These are phyloP conservation scores for Bucorvus abyssinicus DNA, from an alignment of 2,797 vertebrate species.

Conservation along the genomic window DNA sequence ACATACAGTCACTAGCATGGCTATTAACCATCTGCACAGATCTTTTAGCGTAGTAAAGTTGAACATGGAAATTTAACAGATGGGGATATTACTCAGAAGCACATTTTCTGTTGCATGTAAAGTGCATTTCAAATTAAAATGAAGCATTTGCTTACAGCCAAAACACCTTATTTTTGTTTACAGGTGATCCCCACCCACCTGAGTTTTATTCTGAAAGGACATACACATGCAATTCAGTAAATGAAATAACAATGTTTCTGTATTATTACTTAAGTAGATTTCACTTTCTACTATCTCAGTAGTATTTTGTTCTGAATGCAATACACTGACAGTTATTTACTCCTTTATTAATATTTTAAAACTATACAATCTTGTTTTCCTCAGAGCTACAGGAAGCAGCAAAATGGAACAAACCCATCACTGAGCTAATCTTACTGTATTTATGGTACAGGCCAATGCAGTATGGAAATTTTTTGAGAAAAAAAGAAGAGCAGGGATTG, in stretches of 20 bases:
- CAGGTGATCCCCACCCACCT: neutral
- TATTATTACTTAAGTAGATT: neutral
- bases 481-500: neutral
- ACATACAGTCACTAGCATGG: neutral
- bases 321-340: neutral
- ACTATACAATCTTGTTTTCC: neutral
- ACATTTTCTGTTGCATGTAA: conserved; percentile 6
- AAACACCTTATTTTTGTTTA: neutral
- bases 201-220: neutral
- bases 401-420: neutral
- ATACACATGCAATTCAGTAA: neutral
- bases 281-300: neutral
- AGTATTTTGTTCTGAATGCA: neutral
- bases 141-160: neutral
- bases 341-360: conserved; percentile 36
- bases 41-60: neutral
- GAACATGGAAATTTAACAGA: conserved; percentile 21
- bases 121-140: neutral
- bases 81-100: neutral
- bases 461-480: neutral
- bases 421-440: neutral
- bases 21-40: conserved; percentile 40
- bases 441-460: neutral
- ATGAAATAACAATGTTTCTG: neutral
- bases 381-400: neutral